These are phyloP conservation scores for Lithosia quadra DNA, from an alignment of 2,888 invertebrate genomes.

Conservation along the genomic window DNA sequence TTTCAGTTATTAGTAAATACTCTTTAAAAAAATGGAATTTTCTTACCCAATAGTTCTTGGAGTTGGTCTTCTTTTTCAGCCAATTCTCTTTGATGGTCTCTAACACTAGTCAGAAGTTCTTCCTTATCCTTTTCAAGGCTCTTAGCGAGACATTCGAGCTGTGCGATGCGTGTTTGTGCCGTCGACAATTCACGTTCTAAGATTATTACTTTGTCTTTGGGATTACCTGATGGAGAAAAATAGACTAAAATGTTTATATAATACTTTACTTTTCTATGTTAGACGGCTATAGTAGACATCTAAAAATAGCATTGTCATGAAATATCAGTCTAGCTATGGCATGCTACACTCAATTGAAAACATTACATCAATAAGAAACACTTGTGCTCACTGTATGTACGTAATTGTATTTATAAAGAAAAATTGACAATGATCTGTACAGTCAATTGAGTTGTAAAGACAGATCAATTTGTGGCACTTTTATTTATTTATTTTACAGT, in stretches of 20 bases:
- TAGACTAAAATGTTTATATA: neutral
- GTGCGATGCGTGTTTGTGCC: slow-evolving; percentile 71
- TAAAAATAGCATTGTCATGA: no score
- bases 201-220: slow-evolving; percentile 77
- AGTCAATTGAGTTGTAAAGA: neutral
- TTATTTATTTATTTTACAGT: neutral
- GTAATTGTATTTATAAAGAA: slow-evolving; percentile 5
- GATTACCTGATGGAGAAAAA: slow-evolving; percentile 65
- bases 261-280: no score
- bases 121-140: slow-evolving; percentile 89
- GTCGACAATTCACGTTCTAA: slow-evolving; percentile 76
- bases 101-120: slow-evolving; percentile 89
- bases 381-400: neutral
- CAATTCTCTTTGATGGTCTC: slow-evolving; percentile 84
- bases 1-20: no score
- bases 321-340: neutral
- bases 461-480: neutral
- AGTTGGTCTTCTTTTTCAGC: slow-evolving; percentile 78
- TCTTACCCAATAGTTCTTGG: slow-evolving; percentile 76
- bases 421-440: neutral
- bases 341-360: neutral
- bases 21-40: neutral
- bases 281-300: no score
- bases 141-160: slow-evolving; percentile 77
- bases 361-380: neutral